phyloP scores from a whole-genome alignment of 1,140 invertebrate genomes.

The Metaphire vulgaris region DNA sequence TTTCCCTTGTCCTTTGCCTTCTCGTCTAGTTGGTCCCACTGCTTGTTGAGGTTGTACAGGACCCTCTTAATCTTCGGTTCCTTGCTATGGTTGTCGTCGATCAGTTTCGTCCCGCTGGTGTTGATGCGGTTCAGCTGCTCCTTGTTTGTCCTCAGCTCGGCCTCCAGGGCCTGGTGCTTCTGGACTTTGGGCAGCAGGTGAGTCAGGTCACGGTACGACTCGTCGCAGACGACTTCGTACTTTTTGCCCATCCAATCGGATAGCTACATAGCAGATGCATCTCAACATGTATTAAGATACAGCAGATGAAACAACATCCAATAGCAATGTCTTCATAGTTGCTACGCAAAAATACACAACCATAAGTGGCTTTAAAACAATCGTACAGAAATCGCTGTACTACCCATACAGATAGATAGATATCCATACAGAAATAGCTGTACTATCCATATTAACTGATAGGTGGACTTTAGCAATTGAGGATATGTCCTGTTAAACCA shows the following conservation, averaged over 20 bases:
- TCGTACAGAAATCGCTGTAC: too few species aligned
- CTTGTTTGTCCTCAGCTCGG: slow-evolving; percentile 88
- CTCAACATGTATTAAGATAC: too few species aligned
- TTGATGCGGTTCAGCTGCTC: slow-evolving; percentile 85
- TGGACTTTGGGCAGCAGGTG: slow-evolving; percentile 88
- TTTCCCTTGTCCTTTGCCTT: slow-evolving; percentile 69
- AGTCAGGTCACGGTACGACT: slow-evolving; percentile 81
- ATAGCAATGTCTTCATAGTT: too few species aligned
- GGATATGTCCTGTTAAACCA: too few species aligned
- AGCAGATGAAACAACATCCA: too few species aligned
- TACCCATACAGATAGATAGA: too few species aligned
- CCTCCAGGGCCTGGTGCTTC: slow-evolving; percentile 94
- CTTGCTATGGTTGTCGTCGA: slow-evolving; percentile 85
- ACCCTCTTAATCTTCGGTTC: slow-evolving; percentile 84
- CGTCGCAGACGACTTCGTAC: slow-evolving; percentile 78
- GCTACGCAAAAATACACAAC: too few species aligned
- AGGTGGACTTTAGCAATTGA: too few species aligned
- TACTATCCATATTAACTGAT: too few species aligned
- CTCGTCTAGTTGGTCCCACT: slow-evolving; percentile 81
- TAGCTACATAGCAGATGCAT: too few species aligned
- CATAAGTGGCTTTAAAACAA: too few species aligned
- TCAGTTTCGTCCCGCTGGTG: slow-evolving; percentile 84
- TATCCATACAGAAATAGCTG: too few species aligned
- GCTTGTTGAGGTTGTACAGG: slow-evolving; percentile 78
- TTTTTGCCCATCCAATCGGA: slow-evolving; percentile 83